These are phyloP conservation scores for Neotoxoptera formosana DNA, from an alignment of 1,140 invertebrate species.

Conservation along the genomic window DNA sequence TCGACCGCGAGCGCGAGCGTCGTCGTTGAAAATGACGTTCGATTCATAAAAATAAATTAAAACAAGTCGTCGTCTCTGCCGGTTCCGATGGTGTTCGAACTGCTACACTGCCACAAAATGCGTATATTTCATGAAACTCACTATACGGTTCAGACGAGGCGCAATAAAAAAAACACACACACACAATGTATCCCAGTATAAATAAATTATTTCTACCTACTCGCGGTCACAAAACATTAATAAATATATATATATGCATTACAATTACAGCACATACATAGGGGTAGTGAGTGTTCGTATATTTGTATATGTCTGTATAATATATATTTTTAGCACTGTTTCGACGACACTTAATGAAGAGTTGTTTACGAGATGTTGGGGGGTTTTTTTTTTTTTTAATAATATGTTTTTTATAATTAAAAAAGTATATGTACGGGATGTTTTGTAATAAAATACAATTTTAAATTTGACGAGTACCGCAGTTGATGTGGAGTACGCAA, in stretches of 20 bases:
- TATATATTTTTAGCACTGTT: too few relatives aligned
- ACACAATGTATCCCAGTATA: neutral
- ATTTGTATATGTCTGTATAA: neutral
- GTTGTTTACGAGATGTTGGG: neutral
- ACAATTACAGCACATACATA: neutral
- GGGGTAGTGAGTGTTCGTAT: neutral
- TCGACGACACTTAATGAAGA: neutral
- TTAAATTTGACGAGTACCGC: neutral
- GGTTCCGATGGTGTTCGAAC: neutral
- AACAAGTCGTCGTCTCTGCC: neutral
- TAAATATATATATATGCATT: neutral
- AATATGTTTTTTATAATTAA: neutral
- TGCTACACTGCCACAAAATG: neutral
- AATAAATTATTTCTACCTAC: neutral
- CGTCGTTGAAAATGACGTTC: neutral
- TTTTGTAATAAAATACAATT: neutral
- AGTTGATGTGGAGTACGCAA: neutral
- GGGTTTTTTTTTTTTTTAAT: neutral
- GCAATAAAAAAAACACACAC: neutral
- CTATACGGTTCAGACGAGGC: neutral
- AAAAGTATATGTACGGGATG: neutral
- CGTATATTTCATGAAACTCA: neutral
- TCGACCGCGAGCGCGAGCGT: too few relatives aligned
- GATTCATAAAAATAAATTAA: neutral
- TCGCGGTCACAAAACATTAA: neutral